These are phyloP conservation scores for Hippocampus guttulatus DNA, from an alignment of 2,113 vertebrate species.

Conservation along the genomic window DNA sequence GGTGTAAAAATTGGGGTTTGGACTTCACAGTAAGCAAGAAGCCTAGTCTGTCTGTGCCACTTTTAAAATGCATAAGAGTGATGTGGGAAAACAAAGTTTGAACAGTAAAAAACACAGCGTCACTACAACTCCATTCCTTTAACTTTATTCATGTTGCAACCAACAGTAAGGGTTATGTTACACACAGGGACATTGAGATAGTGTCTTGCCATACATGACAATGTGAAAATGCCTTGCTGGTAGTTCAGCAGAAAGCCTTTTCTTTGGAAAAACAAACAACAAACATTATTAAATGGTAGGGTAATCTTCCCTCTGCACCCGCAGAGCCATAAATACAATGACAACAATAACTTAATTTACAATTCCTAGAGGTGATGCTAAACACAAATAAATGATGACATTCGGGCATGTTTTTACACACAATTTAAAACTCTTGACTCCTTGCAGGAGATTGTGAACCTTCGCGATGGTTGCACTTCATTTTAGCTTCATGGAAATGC, in stretches of 20 bases:
- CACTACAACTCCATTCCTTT: conserved; percentile 33
- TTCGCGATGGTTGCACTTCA: conserved; percentile 10
- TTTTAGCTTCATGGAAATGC: conserved; percentile 2
- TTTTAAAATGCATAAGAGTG: too few species aligned
- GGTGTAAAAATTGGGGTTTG: too few species aligned
- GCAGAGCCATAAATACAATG: conserved; percentile 40
- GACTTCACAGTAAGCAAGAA: too few species aligned
- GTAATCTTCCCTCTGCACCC: conserved; percentile 47
- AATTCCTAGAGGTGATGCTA: conserved; percentile 57
- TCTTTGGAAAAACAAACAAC: conserved; percentile 54
- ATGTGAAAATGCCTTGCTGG: conserved; percentile 47
- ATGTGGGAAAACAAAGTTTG: too few species aligned
- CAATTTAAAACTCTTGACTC: conserved; percentile 20
- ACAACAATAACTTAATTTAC: conserved; percentile 70
- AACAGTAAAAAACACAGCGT: background rate
- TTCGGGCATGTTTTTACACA: conserved; percentile 26
- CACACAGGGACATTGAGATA: conserved; percentile 51
- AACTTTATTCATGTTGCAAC: conserved; percentile 66
- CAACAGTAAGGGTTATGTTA: conserved; percentile 60
- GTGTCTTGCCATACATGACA: conserved; percentile 46
- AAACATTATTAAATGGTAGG: conserved; percentile 38
- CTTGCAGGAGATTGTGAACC: conserved; percentile 25
- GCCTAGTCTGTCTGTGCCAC: too few species aligned
- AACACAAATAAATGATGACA: conserved; percentile 28
- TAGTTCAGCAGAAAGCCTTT: conserved; percentile 41